These are phyloP conservation scores for Halesus radiatus DNA, from an alignment of 1,140 invertebrate genomes.

Conservation along the genomic window DNA sequence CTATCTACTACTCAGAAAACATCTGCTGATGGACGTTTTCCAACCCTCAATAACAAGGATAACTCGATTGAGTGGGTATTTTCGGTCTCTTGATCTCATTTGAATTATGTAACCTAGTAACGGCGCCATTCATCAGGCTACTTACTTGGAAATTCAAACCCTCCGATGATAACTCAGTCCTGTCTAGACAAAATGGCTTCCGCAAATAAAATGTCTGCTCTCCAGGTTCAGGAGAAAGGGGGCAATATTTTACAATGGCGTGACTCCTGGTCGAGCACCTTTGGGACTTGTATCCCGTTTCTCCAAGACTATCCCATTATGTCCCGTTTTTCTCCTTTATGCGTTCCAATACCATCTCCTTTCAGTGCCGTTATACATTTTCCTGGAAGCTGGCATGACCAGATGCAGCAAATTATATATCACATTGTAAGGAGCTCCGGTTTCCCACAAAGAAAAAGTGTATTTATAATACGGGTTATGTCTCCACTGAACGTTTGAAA, in stretches of 20 bases:
- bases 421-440: no score
- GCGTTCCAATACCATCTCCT: conserved; percentile 18
- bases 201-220: conserved; percentile 29
- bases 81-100: no score
- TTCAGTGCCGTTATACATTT: not conserved
- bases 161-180: conserved; percentile 24
- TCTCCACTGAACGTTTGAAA: no score
- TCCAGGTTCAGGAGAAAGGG: conserved; percentile 12
- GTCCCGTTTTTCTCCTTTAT: conserved; percentile 32
- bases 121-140: not conserved
- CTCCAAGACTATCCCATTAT: conserved; percentile 26
- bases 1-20: no score
- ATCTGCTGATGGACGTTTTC: no score
- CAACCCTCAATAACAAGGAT: no score
- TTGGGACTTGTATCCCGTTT: conserved; percentile 28
- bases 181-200: conserved; percentile 28
- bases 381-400: not conserved
- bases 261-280: conserved; percentile 20
- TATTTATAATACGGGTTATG: no score
- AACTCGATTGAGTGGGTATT: no score
- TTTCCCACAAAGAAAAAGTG: no score
- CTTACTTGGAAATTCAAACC: conserved; percentile 15
- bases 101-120: no score
- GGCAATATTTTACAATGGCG: conserved; percentile 29
- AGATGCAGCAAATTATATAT: no score